Evolutionary conservation across 2,888 invertebrate genomes (phyloP).

Genomic region (Epirrhoe tristata): DNA sequence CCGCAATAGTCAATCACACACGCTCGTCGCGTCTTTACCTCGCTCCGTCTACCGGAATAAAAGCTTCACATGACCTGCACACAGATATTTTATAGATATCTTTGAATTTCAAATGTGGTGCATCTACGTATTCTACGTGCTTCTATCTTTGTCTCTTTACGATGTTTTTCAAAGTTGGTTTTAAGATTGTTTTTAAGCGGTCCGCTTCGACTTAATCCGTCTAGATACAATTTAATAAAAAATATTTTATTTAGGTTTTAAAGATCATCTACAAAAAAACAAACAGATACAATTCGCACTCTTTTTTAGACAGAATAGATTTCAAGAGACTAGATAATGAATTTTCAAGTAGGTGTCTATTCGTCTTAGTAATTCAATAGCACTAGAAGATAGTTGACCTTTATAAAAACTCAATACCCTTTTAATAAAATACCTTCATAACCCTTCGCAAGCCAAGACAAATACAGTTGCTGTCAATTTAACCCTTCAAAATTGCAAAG

Average conservation of each 20-base stretch:
- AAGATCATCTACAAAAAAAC: neutral
- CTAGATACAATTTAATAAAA: neutral
- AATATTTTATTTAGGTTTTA: neutral
- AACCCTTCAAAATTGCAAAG: conserved; percentile 35
- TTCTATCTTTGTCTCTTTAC: conserved; percentile 19
- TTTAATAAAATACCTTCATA: conserved; percentile 7
- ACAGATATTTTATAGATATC: conserved; percentile 57
- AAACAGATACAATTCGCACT: too few relatives aligned
- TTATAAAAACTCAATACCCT: conserved; percentile 15
- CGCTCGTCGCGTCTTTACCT: conserved; percentile 57
- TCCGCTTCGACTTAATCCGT: too few relatives aligned
- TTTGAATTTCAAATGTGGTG: conserved; percentile 51
- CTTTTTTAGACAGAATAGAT: too few relatives aligned
- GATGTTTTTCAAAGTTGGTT: neutral
- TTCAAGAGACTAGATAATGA: neutral
- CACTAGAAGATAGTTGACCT: conserved; percentile 28
- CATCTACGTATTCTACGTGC: conserved; percentile 23
- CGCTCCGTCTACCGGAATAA: conserved; percentile 75
- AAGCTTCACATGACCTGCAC: conserved; percentile 67
- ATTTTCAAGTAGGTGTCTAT: neutral
- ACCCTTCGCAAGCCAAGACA: conserved; percentile 36
- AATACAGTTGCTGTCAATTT: conserved; percentile 38
- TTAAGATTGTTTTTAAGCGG: neutral
- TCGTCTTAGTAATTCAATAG: neutral
- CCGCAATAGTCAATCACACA: conserved; percentile 62